phyloP scores from a whole-genome alignment of 2,888 invertebrate genomes.

The Syritta pipiens region DNA sequence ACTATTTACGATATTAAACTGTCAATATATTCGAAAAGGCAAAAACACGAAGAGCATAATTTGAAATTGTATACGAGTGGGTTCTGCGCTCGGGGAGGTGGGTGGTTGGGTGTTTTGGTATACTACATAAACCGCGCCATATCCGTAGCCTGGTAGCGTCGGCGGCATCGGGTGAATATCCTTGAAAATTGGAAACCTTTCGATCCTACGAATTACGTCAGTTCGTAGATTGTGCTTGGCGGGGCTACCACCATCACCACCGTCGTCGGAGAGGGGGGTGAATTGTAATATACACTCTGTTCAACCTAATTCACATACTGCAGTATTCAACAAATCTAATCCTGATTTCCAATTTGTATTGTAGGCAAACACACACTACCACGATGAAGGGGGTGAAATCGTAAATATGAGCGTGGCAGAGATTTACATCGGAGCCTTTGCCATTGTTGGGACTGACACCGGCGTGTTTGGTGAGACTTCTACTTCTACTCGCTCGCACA shows the following conservation, averaged over 20 bases:
- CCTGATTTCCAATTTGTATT: constrained; percentile 41
- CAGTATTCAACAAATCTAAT: constrained; percentile 49
- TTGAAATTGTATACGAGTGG: not conserved
- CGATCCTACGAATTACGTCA: constrained; percentile 5
- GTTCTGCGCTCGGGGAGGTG: no score
- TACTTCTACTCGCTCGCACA: no score
- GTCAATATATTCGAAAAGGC: constrained; percentile 19
- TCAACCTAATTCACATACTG: constrained; percentile 49
- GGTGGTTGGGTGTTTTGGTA: not conserved
- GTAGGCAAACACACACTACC: constrained; percentile 17
- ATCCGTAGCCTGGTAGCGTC: not conserved
- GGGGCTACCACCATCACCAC: no score
- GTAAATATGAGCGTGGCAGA: constrained; percentile 48
- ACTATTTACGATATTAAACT: constrained; percentile 34
- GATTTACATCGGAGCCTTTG: constrained; percentile 33
- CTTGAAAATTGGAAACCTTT: constrained; percentile 32
- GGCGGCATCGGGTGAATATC: constrained; percentile 12
- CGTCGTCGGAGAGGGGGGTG: not conserved
- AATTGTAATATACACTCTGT: constrained; percentile 24
- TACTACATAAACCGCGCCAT: not conserved
- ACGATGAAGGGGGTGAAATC: constrained; percentile 2
- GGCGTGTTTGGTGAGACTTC: constrained; percentile 6
- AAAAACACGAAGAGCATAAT: constrained; percentile 17
- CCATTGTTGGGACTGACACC: not conserved
- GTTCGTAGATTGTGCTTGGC: constrained; percentile 3